phyloP scores from a whole-genome alignment of 2,888 invertebrate genomes.

The Diaphora mendica region DNA sequence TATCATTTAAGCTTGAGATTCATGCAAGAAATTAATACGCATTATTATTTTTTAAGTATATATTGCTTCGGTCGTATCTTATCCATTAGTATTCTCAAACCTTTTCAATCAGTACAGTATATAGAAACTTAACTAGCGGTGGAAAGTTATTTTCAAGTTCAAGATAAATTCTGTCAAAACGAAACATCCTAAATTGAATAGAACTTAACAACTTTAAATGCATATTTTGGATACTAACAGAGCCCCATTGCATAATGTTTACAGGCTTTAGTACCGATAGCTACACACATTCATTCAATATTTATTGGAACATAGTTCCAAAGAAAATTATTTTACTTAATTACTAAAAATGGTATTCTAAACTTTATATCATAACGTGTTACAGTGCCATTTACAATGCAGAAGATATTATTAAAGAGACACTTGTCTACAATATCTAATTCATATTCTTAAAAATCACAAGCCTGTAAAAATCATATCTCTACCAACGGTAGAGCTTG shows the following conservation, averaged over 20 bases:
- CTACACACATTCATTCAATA: background rate
- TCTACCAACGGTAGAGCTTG: background rate
- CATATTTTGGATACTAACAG: background rate
- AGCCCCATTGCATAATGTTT: background rate
- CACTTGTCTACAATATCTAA: background rate
- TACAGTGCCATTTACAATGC: constrained; percentile 8
- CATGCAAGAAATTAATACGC: background rate
- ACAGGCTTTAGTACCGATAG: background rate
- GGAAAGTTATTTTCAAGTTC: background rate
- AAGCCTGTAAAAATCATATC: background rate
- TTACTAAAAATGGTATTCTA: background rate
- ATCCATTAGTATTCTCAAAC: background rate
- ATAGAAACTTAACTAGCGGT: background rate
- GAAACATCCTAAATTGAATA: background rate
- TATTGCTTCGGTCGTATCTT: background rate
- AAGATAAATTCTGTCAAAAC: background rate
- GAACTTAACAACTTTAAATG: background rate
- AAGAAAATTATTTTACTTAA: constrained; percentile 1
- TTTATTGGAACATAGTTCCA: background rate
- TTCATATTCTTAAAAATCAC: background rate
- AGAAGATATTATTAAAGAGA: constrained; percentile 1
- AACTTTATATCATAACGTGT: background rate
- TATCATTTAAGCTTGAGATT: background rate
- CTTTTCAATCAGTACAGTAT: background rate
- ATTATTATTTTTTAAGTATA: background rate